Base-by-base conservation (phyloP, 1,140 invertebrate species). In the Bradysia coprophila region DNA sequence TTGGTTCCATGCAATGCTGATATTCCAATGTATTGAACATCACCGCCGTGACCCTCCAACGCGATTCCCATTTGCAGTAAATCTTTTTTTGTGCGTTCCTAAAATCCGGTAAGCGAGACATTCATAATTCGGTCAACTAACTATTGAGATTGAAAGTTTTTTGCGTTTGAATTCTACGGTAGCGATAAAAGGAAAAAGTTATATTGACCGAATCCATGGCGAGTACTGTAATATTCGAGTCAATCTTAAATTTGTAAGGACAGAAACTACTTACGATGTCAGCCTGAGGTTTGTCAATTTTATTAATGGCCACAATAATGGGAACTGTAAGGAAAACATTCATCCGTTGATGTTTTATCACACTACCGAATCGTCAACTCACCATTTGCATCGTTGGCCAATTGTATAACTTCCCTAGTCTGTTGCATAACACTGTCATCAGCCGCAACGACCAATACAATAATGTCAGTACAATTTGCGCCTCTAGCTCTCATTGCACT, bases 351-450 rank as follows among this genome's bases (percentile, higher is more conserved):
- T 8, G 28, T 31, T 31, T n/a, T n/a, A n/a, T n/a, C n/a, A n/a
- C n/a, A n/a, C n/a, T n/a, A n/a, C n/a, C n/a, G n/a, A n/a, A n/a
- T n/a, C n/a, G 13, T 8, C 11, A 33, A 42, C 3, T 39, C 48
- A 75, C 77, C 82, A 45, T 78, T 68, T 2, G 82, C 78, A 48
- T 75, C 67, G 52, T 68, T 72, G 0, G 84, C 82, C 76, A 87
- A 78, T 46, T 70, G 51, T 23, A 89, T 76, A 31, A 79, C 83
- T 62, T 90, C 79, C 3, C 76, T 54, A 0, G 95, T 99, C 69
- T 99, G 96, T 45, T 93, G 83, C 88, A 97, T 98, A 1, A 98
- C 89, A 31, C 95, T 93, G 67, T 99, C 96, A 63, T 98, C 95
- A 10, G 93, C 95, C 11, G 96, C 95, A 32, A 99, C 90, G 23